phyloP scores from a whole-genome alignment of 2,113 vertebrate species.

The Fukomys damarensis region DNA sequence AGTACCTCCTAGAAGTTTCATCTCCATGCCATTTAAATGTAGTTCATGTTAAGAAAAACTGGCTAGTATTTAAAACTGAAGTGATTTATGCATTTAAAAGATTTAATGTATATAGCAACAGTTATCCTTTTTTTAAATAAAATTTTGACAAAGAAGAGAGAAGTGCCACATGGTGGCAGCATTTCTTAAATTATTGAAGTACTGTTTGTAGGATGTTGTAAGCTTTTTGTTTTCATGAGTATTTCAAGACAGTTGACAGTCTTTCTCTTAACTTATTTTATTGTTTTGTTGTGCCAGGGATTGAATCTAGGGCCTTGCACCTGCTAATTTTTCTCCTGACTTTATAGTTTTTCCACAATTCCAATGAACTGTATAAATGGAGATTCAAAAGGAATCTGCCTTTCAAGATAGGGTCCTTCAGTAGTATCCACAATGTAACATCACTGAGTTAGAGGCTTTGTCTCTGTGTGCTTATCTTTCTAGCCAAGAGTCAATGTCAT shows the following conservation, averaged over 20 bases:
- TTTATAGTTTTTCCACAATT: neutral
- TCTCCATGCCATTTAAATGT: neutral
- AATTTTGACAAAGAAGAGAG: neutral
- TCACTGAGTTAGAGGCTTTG: neutral
- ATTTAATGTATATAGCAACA: neutral
- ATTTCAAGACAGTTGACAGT: neutral
- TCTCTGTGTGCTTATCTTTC: neutral
- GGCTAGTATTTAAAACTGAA: neutral
- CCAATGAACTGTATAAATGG: neutral
- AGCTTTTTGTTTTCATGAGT: neutral
- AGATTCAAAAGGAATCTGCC: neutral
- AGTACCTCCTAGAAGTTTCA: neutral
- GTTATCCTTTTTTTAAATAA: neutral
- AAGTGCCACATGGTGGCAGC: constrained; percentile 79
- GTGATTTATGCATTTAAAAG: neutral
- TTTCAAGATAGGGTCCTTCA: neutral
- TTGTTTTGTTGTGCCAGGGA: neutral
- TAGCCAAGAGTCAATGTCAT: neutral
- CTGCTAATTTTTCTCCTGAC: neutral
- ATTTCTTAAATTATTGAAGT: constrained; percentile 40
- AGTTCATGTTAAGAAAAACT: constrained; percentile 9
- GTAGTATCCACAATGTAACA: neutral
- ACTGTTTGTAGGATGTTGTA: neutral
- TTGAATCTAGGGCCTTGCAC: neutral
- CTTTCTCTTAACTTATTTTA: neutral